Conservation (phyloP, 2,888 invertebrate species). For the Beris chalybata region DNA sequence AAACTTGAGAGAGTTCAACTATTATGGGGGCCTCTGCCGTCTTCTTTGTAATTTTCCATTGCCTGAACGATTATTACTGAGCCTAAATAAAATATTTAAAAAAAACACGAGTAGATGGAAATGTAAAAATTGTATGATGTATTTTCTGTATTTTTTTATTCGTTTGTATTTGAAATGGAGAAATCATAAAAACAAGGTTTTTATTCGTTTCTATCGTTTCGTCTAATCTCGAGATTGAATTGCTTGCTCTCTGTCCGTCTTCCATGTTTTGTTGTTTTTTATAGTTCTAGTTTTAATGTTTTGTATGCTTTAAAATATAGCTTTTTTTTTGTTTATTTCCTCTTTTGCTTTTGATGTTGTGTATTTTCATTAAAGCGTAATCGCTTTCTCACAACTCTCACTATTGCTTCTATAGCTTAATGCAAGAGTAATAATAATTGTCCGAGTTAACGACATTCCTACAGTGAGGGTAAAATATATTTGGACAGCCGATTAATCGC, state of each 20-base stretch:
- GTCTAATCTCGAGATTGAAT: constrained; percentile 22
- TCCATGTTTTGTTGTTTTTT: constrained; percentile 7
- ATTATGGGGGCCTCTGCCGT: no score
- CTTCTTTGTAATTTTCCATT: no score
- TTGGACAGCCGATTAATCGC: no score
- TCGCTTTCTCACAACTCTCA: constrained; percentile 21
- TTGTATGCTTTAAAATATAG: constrained; percentile 29
- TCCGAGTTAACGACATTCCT: no score
- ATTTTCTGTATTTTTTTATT: constrained; percentile 11
- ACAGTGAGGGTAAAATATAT: no score
- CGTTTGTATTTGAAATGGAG: constrained; percentile 30
- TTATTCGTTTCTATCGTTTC: constrained; percentile 25
- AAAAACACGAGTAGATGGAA: constrained; percentile 14
- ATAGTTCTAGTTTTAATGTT: constrained; percentile 24
- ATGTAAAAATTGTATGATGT: constrained; percentile 21
- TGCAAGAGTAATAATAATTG: no score
- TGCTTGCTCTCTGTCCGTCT: no score
- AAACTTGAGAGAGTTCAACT: no score
- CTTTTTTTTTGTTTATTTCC: constrained; percentile 30
- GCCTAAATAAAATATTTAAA: constrained; percentile 25
- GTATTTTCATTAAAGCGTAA: constrained; percentile 5
- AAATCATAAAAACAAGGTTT: constrained; percentile 31
- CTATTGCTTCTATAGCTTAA: no score
- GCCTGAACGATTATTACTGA: constrained; percentile 4
- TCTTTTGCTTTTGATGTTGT: neutral